Conservation (phyloP, 92 coral and sea anemone genomes). For the Anthopleura xanthogrammica region DNA sequence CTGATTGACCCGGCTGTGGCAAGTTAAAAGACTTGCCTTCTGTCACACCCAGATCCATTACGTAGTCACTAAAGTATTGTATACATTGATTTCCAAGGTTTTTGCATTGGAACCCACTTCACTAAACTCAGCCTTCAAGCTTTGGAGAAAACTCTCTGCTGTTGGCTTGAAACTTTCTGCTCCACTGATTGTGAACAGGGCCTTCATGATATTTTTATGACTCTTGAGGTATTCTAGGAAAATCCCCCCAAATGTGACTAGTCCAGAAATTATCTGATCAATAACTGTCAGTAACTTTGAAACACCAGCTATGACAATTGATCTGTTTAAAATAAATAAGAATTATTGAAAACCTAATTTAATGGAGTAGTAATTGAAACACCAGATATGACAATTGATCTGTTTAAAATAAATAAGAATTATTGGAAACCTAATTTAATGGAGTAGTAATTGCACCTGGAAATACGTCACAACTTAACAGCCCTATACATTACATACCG, state of each 20-base stretch:
- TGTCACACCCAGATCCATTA: conserved; percentile 49
- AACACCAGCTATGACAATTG: background rate
- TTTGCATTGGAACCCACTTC: conserved; percentile 64
- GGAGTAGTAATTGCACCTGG: background rate
- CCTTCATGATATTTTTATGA: conserved; percentile 47
- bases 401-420: background rate
- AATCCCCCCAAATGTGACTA: conserved; percentile 29
- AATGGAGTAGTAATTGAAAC: background rate
- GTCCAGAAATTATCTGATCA: conserved; percentile 42
- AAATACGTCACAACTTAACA: background rate
- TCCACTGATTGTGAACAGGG: conserved; percentile 58
- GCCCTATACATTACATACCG: background rate
- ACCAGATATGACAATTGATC: background rate
- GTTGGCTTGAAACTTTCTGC: conserved; percentile 54
- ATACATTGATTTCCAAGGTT: conserved; percentile 53
- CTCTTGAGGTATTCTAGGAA: conserved; percentile 41
- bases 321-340: background rate
- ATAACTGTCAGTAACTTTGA: background rate
- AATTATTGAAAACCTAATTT: no score
- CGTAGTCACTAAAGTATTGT: conserved; percentile 55
- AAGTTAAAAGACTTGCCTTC: conserved; percentile 7
- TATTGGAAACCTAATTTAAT: no score
- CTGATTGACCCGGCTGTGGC: background rate
- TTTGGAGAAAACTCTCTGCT: conserved; percentile 45
- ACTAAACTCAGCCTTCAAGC: conserved; percentile 54